These are phyloP conservation scores for Anseranas semipalmata DNA, from an alignment of 2,113 vertebrate species.

Conservation along the genomic window DNA sequence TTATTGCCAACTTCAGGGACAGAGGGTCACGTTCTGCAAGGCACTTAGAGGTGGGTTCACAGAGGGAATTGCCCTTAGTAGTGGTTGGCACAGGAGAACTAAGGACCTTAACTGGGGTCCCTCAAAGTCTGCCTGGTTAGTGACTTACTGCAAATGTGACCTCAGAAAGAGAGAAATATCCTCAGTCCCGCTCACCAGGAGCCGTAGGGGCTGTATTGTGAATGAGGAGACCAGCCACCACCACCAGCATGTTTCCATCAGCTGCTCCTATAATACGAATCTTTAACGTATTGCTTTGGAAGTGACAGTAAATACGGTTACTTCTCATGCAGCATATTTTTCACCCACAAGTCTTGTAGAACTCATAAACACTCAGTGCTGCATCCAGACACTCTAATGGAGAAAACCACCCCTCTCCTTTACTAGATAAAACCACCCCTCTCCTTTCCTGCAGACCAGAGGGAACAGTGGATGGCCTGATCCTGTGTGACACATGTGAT, in stretches of 20 bases:
- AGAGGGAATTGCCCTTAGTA: background rate
- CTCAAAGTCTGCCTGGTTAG: background rate
- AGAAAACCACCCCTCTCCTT: background rate
- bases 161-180: background rate
- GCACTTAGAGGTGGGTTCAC: background rate
- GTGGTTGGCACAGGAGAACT: background rate
- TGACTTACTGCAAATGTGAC: background rate
- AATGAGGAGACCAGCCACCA: background rate
- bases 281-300: background rate
- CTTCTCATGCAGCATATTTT: background rate
- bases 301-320: background rate
- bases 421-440: background rate
- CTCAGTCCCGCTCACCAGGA: background rate
- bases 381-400: too few relatives aligned
- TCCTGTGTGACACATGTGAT: background rate
- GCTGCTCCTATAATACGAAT: background rate
- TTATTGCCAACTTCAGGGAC: background rate
- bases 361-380: background rate
- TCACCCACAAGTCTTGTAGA: background rate
- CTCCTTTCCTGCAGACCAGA: background rate
- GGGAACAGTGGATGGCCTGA: background rate
- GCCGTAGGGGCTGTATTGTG: rapidly evolving
- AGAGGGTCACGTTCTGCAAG: background rate
- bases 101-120: background rate
- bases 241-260: background rate